Conservation (phyloP, 2,113 vertebrate genomes). For the Mirounga angustirostris region DNA sequence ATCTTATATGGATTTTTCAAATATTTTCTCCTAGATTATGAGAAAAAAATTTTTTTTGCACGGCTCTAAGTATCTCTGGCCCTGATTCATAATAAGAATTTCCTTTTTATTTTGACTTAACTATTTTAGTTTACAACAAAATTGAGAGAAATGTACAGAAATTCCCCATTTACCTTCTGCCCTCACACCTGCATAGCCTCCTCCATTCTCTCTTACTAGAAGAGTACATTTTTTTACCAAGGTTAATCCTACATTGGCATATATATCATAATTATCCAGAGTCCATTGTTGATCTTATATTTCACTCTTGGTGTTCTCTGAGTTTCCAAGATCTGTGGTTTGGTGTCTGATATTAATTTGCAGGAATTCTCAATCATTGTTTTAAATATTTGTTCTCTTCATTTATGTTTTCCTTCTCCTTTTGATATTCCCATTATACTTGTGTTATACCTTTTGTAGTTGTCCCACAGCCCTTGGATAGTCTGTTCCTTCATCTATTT, state of each 20-base stretch:
- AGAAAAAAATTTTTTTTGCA: background rate
- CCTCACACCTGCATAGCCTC: background rate
- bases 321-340: background rate
- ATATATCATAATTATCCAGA: background rate
- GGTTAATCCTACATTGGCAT: background rate
- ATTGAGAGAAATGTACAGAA: background rate
- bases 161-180: background rate
- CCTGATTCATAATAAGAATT: background rate
- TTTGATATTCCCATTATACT: background rate
- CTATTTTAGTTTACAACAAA: background rate
- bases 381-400: background rate
- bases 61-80: background rate
- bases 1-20: background rate
- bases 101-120: background rate
- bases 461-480: background rate
- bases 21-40: background rate
- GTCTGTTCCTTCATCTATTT: background rate
- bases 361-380: background rate
- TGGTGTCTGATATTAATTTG: background rate
- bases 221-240: background rate
- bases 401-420: background rate
- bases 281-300: background rate
- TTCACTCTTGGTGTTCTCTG: background rate
- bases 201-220: background rate
- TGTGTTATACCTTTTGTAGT: background rate